phyloP scores from a whole-genome alignment of 1,140 invertebrate species.

The Euura saliciscinereae region DNA sequence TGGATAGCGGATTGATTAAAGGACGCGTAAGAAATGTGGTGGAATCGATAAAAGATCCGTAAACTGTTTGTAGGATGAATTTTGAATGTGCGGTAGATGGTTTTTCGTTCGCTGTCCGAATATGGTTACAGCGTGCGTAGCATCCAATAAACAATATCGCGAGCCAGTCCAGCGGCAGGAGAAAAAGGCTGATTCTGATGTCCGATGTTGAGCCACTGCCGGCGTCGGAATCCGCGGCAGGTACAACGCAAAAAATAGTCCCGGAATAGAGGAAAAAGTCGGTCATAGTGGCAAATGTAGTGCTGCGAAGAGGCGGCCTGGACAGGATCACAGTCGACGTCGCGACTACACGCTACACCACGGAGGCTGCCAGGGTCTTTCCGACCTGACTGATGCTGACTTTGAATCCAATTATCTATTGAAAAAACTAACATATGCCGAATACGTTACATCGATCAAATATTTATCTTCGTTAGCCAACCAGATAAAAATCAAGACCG shows the following conservation, averaged over 20 bases:
- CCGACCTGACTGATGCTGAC: not conserved
- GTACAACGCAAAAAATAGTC: constrained; percentile 19
- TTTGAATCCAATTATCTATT: constrained; percentile 38
- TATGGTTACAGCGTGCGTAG: constrained; percentile 6
- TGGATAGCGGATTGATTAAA: not conserved
- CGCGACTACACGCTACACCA: no score
- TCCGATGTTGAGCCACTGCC: constrained; percentile 25
- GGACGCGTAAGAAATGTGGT: not conserved
- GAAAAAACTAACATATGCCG: constrained; percentile 41
- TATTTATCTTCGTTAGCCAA: constrained; percentile 5
- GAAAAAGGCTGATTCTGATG: constrained; percentile 28
- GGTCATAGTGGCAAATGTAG: constrained; percentile 33
- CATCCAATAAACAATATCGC: constrained; percentile 22
- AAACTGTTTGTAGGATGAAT: not conserved
- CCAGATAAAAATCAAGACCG: not conserved
- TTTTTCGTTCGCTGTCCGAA: not conserved
- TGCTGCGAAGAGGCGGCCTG: constrained; percentile 15
- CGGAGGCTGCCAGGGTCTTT: not conserved
- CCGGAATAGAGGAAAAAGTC: constrained; percentile 32
- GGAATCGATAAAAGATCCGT: constrained; percentile 1
- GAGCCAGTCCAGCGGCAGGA: constrained; percentile 11
- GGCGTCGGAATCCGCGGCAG: constrained; percentile 25
- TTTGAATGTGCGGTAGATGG: not conserved
- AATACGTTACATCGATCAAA: constrained; percentile 3
- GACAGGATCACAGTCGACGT: constrained; percentile 14